A percentile compares a stretch with the other conserved stretches of the same genome.
phyloP scores from a whole-genome alignment of 2,888 invertebrate species.

The Hydrotaea cyrtoneurina region DNA sequence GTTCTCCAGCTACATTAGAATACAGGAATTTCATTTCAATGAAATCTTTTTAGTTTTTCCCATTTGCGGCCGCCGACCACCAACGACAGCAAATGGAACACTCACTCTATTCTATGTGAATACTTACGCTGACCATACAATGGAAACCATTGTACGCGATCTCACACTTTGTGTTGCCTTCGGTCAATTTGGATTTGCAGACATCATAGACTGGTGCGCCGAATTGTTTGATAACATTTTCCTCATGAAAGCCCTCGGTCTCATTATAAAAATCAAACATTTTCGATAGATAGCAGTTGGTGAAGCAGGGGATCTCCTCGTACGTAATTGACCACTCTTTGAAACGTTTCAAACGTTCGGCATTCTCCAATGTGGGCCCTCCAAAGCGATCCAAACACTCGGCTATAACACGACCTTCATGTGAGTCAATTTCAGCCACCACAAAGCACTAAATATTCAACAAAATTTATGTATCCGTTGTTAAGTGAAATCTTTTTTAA shows the following conservation, averaged over 20 bases:
- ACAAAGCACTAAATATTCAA: conserved; percentile 35
- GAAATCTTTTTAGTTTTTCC: background rate
- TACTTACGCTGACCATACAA: conserved; percentile 75
- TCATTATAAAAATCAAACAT: conserved; percentile 75
- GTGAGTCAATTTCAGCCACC: conserved; percentile 40
- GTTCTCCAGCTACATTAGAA: conserved; percentile 74
- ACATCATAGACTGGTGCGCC: conserved; percentile 73
- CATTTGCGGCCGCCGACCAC: background rate
- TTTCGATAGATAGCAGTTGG: conserved; percentile 74
- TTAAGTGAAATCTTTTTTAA: background rate
- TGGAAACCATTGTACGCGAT: conserved; percentile 76
- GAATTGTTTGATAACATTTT: conserved; percentile 70
- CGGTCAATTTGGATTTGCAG: conserved; percentile 71
- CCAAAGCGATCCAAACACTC: conserved; percentile 73
- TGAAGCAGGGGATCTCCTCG: conserved; percentile 77
- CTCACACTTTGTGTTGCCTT: conserved; percentile 70
- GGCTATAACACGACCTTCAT: conserved; percentile 69
- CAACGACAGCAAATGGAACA: background rate
- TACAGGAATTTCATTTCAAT: conserved; percentile 24
- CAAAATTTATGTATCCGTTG: background rate
- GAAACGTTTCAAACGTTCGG: conserved; percentile 72
- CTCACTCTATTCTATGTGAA: background rate
- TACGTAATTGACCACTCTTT: conserved; percentile 74
- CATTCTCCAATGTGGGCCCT: conserved; percentile 70
- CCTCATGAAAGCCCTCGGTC: conserved; percentile 71